phyloP scores from a whole-genome alignment of 2,797 vertebrate species.

The Taeniopygia guttata region DNA sequence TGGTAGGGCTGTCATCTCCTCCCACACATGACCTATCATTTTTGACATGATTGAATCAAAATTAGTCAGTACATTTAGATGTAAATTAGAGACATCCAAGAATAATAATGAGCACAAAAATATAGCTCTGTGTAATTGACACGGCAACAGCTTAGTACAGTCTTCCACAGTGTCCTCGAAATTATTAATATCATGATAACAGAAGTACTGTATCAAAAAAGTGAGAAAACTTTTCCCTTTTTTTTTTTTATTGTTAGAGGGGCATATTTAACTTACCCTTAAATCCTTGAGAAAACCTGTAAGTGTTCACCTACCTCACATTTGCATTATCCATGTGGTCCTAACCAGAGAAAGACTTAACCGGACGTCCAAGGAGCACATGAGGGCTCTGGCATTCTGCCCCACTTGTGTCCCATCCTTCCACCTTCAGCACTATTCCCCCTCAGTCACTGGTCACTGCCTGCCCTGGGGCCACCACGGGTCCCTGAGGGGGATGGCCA shows the following conservation, averaged over 20 bases:
- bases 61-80: slow-evolving; percentile 99
- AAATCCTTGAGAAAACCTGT: slow-evolving; percentile 50
- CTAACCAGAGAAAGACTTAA: background rate
- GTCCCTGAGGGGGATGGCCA: accelerated
- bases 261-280: slow-evolving; percentile 65
- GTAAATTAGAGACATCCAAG: slow-evolving; percentile 99
- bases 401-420: accelerated
- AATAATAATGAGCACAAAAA: slow-evolving; percentile 97
- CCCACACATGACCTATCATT: slow-evolving; percentile 95
- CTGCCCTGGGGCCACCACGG: accelerated
- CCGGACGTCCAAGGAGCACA: accelerated
- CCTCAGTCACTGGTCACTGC: background rate
- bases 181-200: slow-evolving; percentile 74
- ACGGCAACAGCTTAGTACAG: slow-evolving; percentile 89
- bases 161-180: slow-evolving; percentile 69
- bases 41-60: slow-evolving; percentile 99
- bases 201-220: slow-evolving; percentile 73
- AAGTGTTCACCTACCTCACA: background rate
- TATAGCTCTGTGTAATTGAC: slow-evolving; percentile 93
- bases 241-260: background rate
- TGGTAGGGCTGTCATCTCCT: slow-evolving; percentile 94
- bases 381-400: background rate
- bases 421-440: background rate
- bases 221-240: slow-evolving; percentile 44
- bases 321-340: background rate